Evolutionary conservation across 2,888 invertebrate species (phyloP).

Genomic region (Amiota minor): DNA sequence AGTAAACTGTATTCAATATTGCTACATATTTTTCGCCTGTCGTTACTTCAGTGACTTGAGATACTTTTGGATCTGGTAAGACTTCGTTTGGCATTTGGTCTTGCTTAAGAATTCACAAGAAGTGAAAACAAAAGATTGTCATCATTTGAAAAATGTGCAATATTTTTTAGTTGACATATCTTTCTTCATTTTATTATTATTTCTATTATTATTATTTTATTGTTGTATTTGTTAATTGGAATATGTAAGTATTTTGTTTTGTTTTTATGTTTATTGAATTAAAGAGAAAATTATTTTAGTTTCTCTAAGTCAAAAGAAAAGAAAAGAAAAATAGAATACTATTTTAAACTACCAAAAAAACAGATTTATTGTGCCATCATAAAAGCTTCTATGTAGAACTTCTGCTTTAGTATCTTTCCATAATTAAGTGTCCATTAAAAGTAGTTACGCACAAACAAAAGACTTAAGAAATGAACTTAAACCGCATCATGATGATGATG

Average conservation of each 20-base stretch:
- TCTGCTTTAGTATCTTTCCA: too few species aligned
- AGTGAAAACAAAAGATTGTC: slow-evolving; percentile 72
- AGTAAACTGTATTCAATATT: slow-evolving; percentile 3
- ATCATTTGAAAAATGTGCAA: slow-evolving; percentile 59
- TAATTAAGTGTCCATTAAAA: background rate
- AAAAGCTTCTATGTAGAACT: too few species aligned
- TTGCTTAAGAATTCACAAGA: slow-evolving; percentile 62
- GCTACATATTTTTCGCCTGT: slow-evolving; percentile 16
- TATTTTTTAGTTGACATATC: slow-evolving; percentile 48
- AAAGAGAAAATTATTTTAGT: too few species aligned
- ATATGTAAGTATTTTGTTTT: too few species aligned
- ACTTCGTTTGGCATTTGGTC: background rate
- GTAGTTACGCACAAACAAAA: slow-evolving; percentile 23
- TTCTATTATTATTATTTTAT: background rate
- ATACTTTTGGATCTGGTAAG: too few species aligned
- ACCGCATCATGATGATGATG: background rate
- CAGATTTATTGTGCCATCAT: too few species aligned
- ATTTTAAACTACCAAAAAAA: too few species aligned
- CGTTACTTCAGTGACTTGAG: background rate
- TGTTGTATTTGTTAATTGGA: too few species aligned
- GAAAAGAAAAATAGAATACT: too few species aligned
- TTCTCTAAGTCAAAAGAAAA: too few species aligned
- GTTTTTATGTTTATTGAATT: too few species aligned
- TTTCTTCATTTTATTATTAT: slow-evolving; percentile 2
- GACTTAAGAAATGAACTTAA: slow-evolving; percentile 32